A percentile compares a stretch with the other conserved stretches of the same genome.
phyloP scores from a whole-genome alignment of 2,888 invertebrate genomes.

The Subacronicta megacephala region DNA sequence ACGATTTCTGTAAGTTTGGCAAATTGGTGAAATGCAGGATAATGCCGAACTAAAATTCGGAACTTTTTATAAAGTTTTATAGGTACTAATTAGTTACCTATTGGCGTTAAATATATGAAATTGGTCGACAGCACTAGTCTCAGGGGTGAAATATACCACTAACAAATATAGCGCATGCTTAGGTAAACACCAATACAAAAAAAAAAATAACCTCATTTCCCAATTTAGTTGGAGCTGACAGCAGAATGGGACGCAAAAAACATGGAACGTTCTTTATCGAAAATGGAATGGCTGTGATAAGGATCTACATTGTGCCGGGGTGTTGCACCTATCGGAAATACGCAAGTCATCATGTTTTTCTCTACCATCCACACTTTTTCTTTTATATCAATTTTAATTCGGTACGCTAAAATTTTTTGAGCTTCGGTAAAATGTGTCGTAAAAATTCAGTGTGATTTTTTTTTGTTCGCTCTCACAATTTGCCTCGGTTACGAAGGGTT shows the following conservation, averaged over 20 bases:
- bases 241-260: constrained; percentile 40
- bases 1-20: too few species aligned
- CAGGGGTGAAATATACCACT: constrained; percentile 1
- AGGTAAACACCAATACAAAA: constrained; percentile 36
- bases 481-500: constrained; percentile 20
- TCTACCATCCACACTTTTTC: constrained; percentile 40
- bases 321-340: constrained; percentile 62
- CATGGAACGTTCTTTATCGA: constrained; percentile 41
- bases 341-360: constrained; percentile 61
- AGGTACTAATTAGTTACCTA: too few species aligned
- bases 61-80: too few species aligned
- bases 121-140: background rate
- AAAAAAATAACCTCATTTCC: constrained; percentile 34
- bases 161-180: constrained; percentile 36
- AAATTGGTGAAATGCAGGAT: too few species aligned
- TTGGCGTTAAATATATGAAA: too few species aligned
- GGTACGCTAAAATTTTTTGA: constrained; percentile 18
- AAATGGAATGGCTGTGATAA: constrained; percentile 59
- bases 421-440: background rate
- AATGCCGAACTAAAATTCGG: too few species aligned
- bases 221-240: constrained; percentile 33
- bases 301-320: constrained; percentile 68
- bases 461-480: constrained; percentile 14
- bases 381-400: constrained; percentile 42
- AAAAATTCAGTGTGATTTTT: constrained; percentile 27